phyloP scores from a whole-genome alignment of 2,113 vertebrate genomes.

The Ammospiza nelsoni region DNA sequence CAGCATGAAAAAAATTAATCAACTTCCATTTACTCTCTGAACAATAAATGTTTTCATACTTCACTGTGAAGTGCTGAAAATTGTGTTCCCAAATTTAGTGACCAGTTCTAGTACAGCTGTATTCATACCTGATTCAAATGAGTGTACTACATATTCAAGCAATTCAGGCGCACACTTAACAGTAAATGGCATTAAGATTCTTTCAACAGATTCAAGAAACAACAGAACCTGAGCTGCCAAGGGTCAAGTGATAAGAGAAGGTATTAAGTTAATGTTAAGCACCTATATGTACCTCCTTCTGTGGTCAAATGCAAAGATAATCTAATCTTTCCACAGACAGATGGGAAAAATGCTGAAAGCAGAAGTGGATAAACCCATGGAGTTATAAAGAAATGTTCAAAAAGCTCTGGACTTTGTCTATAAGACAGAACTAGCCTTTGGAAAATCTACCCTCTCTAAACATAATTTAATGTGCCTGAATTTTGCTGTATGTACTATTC shows the following conservation, averaged over 20 bases:
- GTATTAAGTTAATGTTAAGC: neutral
- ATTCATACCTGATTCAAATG: neutral
- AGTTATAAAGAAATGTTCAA: neutral
- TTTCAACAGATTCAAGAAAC: neutral
- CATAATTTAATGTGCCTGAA: neutral
- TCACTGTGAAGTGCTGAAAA: neutral
- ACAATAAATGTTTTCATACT: neutral
- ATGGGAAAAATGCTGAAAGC: neutral
- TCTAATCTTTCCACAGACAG: neutral
- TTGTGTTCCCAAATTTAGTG: neutral
- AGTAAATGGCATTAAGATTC: neutral
- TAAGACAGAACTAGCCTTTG: neutral
- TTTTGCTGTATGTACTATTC: neutral
- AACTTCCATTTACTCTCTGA: neutral
- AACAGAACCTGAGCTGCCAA: neutral
- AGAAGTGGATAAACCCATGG: neutral
- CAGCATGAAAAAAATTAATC: neutral
- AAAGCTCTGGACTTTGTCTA: neutral
- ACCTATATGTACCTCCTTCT: neutral
- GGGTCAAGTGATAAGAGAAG: neutral
- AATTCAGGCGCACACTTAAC: neutral
- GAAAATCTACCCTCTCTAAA: neutral
- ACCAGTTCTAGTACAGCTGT: neutral
- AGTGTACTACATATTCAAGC: neutral
- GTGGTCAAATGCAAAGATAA: neutral